Base-by-base conservation (phyloP, 2,888 invertebrate genomes). In the Agapostemon virescens region DNA sequence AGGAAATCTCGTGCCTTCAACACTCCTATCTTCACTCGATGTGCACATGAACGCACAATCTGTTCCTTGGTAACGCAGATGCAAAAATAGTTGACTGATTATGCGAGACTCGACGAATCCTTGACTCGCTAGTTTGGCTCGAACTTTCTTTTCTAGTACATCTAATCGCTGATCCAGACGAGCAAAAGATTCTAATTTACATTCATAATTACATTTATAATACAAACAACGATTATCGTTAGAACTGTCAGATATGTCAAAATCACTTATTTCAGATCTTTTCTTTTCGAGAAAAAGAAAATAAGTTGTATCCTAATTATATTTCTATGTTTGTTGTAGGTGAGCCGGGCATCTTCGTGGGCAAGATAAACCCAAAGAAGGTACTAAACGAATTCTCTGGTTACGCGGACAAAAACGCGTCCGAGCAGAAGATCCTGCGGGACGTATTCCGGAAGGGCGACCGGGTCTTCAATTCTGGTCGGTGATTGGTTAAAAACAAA, bases 41-140 rank as follows among this genome's bases (percentile, higher is more conserved):
- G 94, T 91, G 86, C 98, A 97, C 98, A 99, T 99, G 36, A 99
- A 93, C 0, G 98, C 97, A 91, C 98, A 98, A 93, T 99, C 99
- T 0, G 99, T 99, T 30, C 97, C 97, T 11, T 96, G 95, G 90
- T 98, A 99, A 3, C 98, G 95, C 90, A 99, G 93, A 93, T 99
- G 98, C 0, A 99, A 93, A 91, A 96, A 99, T 0, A 96, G 94
- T 90, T 98, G 97, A 13, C 96, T 93, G 6, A 93, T 92, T 85
- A 98, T 97, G 85, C 95, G 94, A 0, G 94, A 93, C 40, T 94
- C 94, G 0, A 92, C 85, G 89, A 98, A 97, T 7, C 98, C 98
- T 94, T 98, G 95, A 23, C 92, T 90, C 38, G 92, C 90, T 67
- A 99, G 93, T 89, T 96, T 95, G 5, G 93, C 91, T 23, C 92